Conservation (phyloP, 2,888 invertebrate genomes). For the Agriopis marginaria region DNA sequence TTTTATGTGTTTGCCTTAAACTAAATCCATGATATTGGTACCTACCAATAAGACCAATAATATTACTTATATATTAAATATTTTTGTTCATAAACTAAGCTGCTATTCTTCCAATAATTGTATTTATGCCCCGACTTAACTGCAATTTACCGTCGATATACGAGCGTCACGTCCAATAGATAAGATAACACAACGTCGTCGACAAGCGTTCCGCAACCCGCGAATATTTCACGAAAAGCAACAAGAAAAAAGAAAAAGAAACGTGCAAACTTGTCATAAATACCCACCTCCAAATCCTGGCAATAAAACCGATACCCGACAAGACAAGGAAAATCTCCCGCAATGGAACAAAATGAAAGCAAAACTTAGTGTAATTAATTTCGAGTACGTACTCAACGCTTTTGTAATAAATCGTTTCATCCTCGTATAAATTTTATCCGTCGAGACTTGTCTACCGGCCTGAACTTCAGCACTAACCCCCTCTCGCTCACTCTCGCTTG, state of each 20-base stretch:
- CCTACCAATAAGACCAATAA: too few relatives aligned
- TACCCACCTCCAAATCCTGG: slow-evolving; percentile 59
- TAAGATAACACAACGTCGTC: slow-evolving; percentile 52
- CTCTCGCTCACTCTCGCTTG: slow-evolving; percentile 65
- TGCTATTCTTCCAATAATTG: neutral
- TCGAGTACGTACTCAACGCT: slow-evolving; percentile 84
- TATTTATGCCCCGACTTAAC: slow-evolving; percentile 3
- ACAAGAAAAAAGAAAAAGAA: slow-evolving; percentile 55
- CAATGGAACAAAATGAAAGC: slow-evolving; percentile 76
- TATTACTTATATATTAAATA: too few relatives aligned
- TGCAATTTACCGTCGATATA: slow-evolving; percentile 49
- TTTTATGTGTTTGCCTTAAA: too few relatives aligned
- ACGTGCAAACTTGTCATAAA: slow-evolving; percentile 63
- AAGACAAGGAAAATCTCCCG: slow-evolving; percentile 69
- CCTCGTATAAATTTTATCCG: slow-evolving; percentile 81
- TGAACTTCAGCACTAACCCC: slow-evolving; percentile 69
- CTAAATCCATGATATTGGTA: too few relatives aligned
- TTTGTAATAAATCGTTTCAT: slow-evolving; percentile 86
- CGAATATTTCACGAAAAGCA: slow-evolving; percentile 59
- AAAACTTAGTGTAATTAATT: slow-evolving; percentile 83
- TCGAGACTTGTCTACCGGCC: slow-evolving; percentile 55
- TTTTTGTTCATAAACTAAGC: neutral
- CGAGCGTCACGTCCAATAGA: slow-evolving; percentile 55
- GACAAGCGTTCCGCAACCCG: slow-evolving; percentile 55
- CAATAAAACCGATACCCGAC: slow-evolving; percentile 65